Base-by-base conservation (phyloP, 2,113 vertebrate genomes). In the Leuciscus idus region DNA sequence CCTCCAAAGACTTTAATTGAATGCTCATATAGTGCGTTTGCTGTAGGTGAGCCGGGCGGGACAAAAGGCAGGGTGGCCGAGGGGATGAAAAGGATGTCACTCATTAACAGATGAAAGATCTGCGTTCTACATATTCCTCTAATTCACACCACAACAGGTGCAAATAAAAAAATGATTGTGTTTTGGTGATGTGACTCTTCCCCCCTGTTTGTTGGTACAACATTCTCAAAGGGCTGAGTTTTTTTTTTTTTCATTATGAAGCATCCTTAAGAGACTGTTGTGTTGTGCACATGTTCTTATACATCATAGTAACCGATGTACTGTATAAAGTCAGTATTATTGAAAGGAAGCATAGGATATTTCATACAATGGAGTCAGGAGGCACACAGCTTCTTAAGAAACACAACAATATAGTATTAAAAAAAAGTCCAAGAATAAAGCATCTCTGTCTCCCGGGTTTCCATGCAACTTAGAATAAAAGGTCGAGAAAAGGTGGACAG, bases 391-490 rank as follows among this genome's bases (percentile, higher is more conserved):
- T 84, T 64, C 76, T 86, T 84, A 68, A 74, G n/a, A 81, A 85
- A 62, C 39, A 64, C 23, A 66, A 87, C 79, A 80, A 87, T 85
- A 84, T 80, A 55, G 81, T 88, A 88, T 73, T 84, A 73, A 79
- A 81, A 64, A 64, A 81, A 64, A 76, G 87, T 96, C 95, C 96
- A 86, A 90, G 95, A 93, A 94, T 95, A 92, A 93, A 91, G 91
- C 91, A 91, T 87, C 89, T 88, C 90, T 85, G 95, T 97, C 89
- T 92, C 95, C 92, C 90, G 94, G 94, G 98, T 98, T 96, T 97
- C 97, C 93, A 97, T 96, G 97, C 97, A 98, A 98, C 96, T 98
- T 97, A 97, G 95, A 98, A 98, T 97, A 96, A 97, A 97, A 97
- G 97, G 97, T 97, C 95, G 96, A 94, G 95, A 57, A 2, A 93